A percentile compares a stretch with the other conserved stretches of the same genome.
phyloP scores from a whole-genome alignment of 2,113 vertebrate species.

The Glareola pratincola region DNA sequence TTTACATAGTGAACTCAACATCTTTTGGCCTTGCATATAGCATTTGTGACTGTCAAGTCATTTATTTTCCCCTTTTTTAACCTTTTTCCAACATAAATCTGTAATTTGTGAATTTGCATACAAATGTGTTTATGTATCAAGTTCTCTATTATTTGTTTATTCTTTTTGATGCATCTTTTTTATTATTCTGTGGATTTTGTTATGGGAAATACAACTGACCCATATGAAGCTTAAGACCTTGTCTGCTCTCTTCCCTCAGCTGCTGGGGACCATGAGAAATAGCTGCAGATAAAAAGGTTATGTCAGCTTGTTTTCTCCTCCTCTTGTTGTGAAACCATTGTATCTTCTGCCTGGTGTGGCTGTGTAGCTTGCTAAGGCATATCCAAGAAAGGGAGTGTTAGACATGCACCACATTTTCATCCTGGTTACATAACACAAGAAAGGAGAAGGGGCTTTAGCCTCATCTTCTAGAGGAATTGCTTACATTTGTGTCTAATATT shows the following conservation, averaged over 20 bases:
- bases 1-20: neutral
- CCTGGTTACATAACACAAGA: neutral
- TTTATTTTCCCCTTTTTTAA: neutral
- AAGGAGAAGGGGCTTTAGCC: neutral
- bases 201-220: neutral
- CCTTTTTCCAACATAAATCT: neutral
- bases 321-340: neutral
- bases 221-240: neutral
- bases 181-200: neutral
- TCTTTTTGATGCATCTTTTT: neutral
- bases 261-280: neutral
- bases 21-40: neutral
- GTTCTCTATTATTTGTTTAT: neutral
- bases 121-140: neutral
- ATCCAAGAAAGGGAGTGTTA: neutral
- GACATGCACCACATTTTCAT: neutral
- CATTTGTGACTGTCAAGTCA: neutral
- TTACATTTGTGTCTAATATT: neutral
- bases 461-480: neutral
- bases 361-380: neutral
- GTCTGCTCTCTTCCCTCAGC: neutral
- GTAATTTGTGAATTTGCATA: neutral
- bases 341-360: neutral
- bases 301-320: neutral
- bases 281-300: neutral